A percentile compares a stretch with the other conserved stretches of the same genome.
These are phyloP conservation scores for Eilema depressum DNA, from an alignment of 2,888 invertebrate species.

Conservation along the genomic window DNA sequence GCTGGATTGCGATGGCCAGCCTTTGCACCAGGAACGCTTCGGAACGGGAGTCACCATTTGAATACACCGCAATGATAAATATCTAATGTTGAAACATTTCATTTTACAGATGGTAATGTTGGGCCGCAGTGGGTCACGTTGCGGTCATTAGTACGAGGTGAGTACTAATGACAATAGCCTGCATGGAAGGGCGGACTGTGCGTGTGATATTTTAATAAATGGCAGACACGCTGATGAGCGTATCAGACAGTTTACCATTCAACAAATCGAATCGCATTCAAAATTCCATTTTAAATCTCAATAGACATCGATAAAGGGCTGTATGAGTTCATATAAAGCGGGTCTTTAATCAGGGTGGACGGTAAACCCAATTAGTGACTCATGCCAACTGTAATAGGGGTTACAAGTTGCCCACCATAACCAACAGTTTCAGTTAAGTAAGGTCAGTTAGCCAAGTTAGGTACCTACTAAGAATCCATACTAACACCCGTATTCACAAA, in stretches of 20 bases:
- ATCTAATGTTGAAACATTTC: conserved; percentile 1
- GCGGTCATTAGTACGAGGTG: background rate
- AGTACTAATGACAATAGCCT: background rate
- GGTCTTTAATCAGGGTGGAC: no score
- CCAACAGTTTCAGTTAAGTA: no score
- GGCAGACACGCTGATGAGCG: background rate
- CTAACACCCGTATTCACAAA: no score
- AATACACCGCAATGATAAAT: background rate
- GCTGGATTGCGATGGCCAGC: no score
- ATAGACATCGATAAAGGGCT: background rate
- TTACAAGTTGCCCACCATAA: no score
- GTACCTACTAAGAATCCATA: no score
- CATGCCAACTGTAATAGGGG: no score
- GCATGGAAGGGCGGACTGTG: background rate
- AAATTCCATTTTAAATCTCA: background rate
- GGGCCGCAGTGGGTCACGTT: background rate
- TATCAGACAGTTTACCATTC: background rate
- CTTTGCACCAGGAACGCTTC: no score
- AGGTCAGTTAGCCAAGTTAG: no score
- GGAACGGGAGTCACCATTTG: no score
- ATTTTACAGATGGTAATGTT: background rate
- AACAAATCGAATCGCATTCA: background rate
- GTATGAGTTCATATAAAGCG: background rate
- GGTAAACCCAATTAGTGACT: no score
- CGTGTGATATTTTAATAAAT: background rate